These are phyloP conservation scores for Drosophila hydei DNA, from an alignment of 1,140 invertebrate genomes.

Conservation along the genomic window DNA sequence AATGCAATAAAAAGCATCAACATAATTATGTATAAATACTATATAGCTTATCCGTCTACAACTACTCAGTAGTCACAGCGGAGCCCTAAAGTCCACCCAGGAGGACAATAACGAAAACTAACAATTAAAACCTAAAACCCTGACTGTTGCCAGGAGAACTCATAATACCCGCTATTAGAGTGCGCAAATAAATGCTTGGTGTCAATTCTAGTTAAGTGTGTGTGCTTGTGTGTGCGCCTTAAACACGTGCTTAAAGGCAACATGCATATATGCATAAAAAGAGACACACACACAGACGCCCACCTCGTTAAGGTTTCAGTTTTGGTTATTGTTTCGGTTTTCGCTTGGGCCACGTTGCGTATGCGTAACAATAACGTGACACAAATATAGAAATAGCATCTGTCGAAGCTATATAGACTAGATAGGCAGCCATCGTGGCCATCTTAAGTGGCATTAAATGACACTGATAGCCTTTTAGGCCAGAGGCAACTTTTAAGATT, in stretches of 20 bases:
- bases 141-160: background rate
- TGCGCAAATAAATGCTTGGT: conserved; percentile 33
- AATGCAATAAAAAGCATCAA: no score
- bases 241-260: conserved; percentile 66
- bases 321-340: background rate
- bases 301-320: background rate
- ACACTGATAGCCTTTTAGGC: conserved; percentile 59
- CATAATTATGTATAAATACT: no score
- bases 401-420: conserved; percentile 23
- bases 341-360: conserved; percentile 42
- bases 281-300: conserved; percentile 5
- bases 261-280: conserved; percentile 42
- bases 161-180: conserved; percentile 4
- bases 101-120: background rate
- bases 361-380: conserved; percentile 76
- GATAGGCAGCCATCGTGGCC: conserved; percentile 2
- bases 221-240: conserved; percentile 42
- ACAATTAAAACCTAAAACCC: background rate
- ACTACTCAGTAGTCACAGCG: no score
- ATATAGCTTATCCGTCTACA: no score
- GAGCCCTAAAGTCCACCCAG: no score
- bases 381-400: conserved; percentile 55
- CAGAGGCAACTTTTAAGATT: conserved; percentile 63
- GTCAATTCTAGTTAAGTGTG: conserved; percentile 49
- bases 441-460: conserved; percentile 74